Evolutionary conservation across 2,888 invertebrate genomes (phyloP), one percentile per base, ranked within the genome.

Genomic region (Chironomus riparius): DNA sequence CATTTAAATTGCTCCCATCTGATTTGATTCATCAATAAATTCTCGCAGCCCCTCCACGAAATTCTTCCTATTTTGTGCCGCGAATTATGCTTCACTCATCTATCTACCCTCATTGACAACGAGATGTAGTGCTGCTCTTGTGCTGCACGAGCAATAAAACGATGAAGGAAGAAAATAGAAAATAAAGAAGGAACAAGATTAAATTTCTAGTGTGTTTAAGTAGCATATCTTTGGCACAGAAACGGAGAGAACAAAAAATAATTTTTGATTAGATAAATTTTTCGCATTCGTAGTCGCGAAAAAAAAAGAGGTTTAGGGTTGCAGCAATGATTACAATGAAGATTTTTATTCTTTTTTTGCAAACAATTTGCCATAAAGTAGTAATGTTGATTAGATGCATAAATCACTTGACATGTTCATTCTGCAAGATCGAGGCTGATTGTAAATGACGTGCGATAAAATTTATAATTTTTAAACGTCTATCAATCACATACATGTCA

Each of bases 1-100:
- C 72, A 73, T 74, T 74, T 74, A 74, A 74, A 74, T 74, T 74
- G 74, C 74, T 74, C 74, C 74, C 74, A 74, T 74, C 74, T 74
- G 74, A 74, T 68, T 74, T 74, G 74, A 68, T 68, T 74, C 74
- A 68, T 74, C 74, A 74, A 74, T 74, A 74, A 74, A 74, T 74
- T 74, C 47, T 68, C 68, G 47, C 74, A 74, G 74, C 65, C 72
- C 50, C 56, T 56, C 56, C 38, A 18, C 56, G 56, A 50, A 50
- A 62, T 48, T n/a, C 56, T 18, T 4, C 2, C 21, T 12, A 65
- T 24, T 65, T 24, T 13, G 21, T 13, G 65, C 56, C 65, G 65
- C 65, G 65, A 65, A 18, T 24, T 24, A 65, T 24, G 24, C 65
- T 21, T 21, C 22, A 13, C 65, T 65, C 21, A 38, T 38, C 38